phyloP scores from a whole-genome alignment of 37 sponge, comb jelly and placozoan genomes.

The Geodia barretti region DNA sequence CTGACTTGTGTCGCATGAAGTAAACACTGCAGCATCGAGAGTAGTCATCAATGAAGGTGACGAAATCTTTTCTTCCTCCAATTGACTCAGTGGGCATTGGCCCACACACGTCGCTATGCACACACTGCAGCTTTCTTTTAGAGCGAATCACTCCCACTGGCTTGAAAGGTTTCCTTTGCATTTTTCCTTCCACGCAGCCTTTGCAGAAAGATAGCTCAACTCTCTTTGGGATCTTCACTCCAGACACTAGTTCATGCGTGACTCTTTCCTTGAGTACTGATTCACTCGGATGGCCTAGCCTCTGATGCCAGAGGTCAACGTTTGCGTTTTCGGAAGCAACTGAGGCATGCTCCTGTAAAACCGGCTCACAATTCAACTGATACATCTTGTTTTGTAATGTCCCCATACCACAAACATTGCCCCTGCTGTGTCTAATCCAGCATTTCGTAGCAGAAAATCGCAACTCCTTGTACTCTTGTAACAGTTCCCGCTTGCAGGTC shows the following conservation, averaged over 20 bases:
- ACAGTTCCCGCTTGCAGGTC: conserved; percentile 26
- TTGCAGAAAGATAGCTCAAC: conserved; percentile 38
- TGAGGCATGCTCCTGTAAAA: conserved; percentile 12
- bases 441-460: conserved; percentile 29
- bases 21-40: conserved; percentile 41
- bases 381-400: conserved; percentile 33
- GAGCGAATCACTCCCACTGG: conserved; percentile 45
- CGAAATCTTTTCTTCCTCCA: conserved; percentile 48
- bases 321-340: background rate
- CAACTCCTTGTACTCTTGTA: conserved; percentile 39
- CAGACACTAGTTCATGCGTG: conserved; percentile 24
- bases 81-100: conserved; percentile 50
- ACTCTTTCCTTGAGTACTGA: conserved; percentile 28
- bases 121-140: conserved; percentile 12
- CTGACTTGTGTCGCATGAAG: conserved; percentile 37
- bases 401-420: conserved; percentile 46
- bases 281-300: conserved; percentile 51
- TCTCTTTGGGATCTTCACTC: conserved; percentile 18
- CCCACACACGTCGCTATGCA: conserved; percentile 48
- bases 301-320: conserved; percentile 53
- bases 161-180: conserved; percentile 33
- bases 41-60: conserved; percentile 50
- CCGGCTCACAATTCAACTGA: conserved; percentile 16
- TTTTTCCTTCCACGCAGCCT: conserved; percentile 49
- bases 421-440: conserved; percentile 28